Evolutionary conservation across 2,888 invertebrate genomes (phyloP).

Genomic region (Asteroscopus sphinx): DNA sequence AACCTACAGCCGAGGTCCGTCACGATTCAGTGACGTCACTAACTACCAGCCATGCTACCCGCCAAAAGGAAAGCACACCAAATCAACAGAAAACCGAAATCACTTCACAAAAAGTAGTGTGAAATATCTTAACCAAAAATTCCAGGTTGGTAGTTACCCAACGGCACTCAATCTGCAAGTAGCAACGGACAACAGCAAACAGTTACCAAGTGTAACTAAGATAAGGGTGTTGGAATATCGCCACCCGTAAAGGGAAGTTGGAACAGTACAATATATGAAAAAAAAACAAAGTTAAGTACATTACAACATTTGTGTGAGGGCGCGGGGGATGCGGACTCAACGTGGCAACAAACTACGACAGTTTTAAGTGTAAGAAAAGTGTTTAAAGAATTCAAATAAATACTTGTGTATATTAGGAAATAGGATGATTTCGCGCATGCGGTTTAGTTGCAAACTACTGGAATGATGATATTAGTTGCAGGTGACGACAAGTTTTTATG

Average conservation of each 20-base stretch:
- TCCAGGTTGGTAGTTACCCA: constrained; percentile 17
- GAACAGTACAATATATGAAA: constrained; percentile 62
- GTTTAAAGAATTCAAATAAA: constrained; percentile 18
- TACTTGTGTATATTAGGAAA: constrained; percentile 24
- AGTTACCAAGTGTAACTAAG: constrained; percentile 78
- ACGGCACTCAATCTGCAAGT: constrained; percentile 40
- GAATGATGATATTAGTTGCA: constrained; percentile 32
- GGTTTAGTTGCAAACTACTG: constrained; percentile 44
- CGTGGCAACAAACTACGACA: constrained; percentile 38
- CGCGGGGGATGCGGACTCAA: constrained; percentile 40
- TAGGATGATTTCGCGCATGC: constrained; percentile 42
- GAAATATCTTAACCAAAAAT: constrained; percentile 29
- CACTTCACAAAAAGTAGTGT: constrained; percentile 36
- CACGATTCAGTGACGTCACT: constrained; percentile 54
- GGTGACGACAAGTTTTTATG: constrained; percentile 5
- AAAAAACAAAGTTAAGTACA: constrained; percentile 84
- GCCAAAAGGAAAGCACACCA: constrained; percentile 39
- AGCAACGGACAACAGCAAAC: constrained; percentile 62
- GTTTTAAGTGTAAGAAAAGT: background rate
- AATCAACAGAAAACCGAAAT: constrained; percentile 44
- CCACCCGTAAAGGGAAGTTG: constrained; percentile 56
- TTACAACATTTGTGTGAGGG: constrained; percentile 56
- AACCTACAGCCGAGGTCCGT: constrained; percentile 74
- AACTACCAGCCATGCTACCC: constrained; percentile 38
- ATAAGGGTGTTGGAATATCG: constrained; percentile 72